Conservation (phyloP, 2,888 invertebrate genomes). For the Temnothorax ravouxi region DNA sequence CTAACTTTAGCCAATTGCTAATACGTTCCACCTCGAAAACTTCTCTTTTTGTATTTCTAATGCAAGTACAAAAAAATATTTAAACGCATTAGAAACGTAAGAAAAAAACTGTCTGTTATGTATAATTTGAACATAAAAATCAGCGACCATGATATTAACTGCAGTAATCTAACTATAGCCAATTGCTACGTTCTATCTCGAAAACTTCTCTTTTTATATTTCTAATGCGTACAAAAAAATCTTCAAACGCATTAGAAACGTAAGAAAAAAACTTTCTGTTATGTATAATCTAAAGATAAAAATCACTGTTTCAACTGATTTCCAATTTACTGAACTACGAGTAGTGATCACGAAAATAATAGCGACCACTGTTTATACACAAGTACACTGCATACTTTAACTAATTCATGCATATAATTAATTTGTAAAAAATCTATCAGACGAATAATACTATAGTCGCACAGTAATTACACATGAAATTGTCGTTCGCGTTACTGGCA, state of each 20-base stretch:
- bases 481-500: background rate
- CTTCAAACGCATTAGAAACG: too few species aligned
- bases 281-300: background rate
- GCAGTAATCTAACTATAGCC: background rate
- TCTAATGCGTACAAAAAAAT: background rate
- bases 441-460: background rate
- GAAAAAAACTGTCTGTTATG: background rate
- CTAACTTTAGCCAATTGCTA: background rate
- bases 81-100: too few species aligned
- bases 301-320: background rate
- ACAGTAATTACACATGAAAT: background rate
- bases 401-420: background rate
- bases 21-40: background rate
- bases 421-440: background rate
- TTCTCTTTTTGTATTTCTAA: background rate
- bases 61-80: too few species aligned
- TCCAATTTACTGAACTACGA: background rate
- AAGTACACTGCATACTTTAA: background rate
- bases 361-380: background rate
- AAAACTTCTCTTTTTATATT: background rate
- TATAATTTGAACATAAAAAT: background rate
- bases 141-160: background rate
- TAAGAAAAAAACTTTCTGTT: too few species aligned
- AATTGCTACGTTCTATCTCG: background rate
- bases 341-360: background rate